A percentile compares a stretch with the other conserved stretches of the same genome.
These are phyloP conservation scores for Hapalemur alaotrensis DNA, from an alignment of 2,797 vertebrate species.

Conservation along the genomic window DNA sequence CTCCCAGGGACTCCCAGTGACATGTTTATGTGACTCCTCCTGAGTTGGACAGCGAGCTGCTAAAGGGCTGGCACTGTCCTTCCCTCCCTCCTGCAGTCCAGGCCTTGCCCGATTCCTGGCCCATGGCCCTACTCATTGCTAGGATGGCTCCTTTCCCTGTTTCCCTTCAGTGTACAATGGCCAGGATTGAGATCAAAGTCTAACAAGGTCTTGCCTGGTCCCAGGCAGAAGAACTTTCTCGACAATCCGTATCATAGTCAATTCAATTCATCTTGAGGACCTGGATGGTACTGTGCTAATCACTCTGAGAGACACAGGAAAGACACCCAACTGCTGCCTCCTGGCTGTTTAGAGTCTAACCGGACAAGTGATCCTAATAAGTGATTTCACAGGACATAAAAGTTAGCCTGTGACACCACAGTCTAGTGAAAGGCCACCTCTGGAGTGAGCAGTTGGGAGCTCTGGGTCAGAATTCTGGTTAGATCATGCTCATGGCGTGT, in stretches of 20 bases:
- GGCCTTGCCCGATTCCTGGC: neutral
- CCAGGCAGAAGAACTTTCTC: neutral
- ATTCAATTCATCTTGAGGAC: neutral
- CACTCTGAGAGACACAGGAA: neutral
- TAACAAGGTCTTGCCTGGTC: neutral
- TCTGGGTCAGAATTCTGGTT: neutral
- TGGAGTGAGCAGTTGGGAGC: neutral
- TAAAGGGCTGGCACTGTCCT: neutral
- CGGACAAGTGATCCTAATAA: neutral
- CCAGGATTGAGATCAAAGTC: neutral
- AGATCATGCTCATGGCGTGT: too few species aligned
- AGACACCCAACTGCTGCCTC: neutral
- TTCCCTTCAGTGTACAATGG: neutral
- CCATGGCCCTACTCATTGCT: neutral
- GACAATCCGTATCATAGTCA: neutral
- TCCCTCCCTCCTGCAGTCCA: neutral
- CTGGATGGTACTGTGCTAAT: neutral
- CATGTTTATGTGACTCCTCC: neutral
- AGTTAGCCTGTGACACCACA: too few species aligned
- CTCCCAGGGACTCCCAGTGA: neutral
- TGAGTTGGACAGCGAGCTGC: neutral
- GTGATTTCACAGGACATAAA: neutral
- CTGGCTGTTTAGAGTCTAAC: neutral
- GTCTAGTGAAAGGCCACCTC: neutral
- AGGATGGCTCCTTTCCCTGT: neutral